Base-by-base conservation (phyloP, 2,113 vertebrate genomes). In the Dicentrarchus labrax region DNA sequence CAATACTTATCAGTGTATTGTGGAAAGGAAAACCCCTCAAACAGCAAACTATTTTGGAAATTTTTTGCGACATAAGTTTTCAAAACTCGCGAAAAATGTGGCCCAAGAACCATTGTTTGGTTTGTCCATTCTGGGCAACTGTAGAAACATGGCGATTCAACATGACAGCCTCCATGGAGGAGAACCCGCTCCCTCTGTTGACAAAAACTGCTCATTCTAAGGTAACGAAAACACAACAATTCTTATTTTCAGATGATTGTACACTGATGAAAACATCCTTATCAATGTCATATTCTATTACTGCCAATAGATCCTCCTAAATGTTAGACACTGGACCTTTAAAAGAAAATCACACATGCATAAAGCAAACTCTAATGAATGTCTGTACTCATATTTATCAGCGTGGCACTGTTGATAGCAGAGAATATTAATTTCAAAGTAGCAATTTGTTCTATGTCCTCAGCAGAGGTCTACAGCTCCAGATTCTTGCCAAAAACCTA, bases 401-500 rank as follows among this genome's bases (percentile, higher is more conserved):
- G 47, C 70, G 79, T 90, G 78, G 78, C 72, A 73, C 72, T 86
- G 89, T 84, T 91, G 90, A 94, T 87, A 83, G 85, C 64, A 80
- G 70, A 80, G 76, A 80, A 90, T 92, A 91, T 85, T 78, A 66
- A 92, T 91, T 90, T 91, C 64, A 53, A 62, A 85, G 84, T 38
- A 82, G 88, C 87, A 87, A 80, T 88, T 91, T 87, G 85, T 85
- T 91, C 84, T 41, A 54, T 86, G 80, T 88, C 89, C 84, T 70
- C 62, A 78, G 72, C 59, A 4, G 13, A 76, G 67, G 77, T 77
- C 84, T 86, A 76, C 77, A 73, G 81, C 84, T 77, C 86, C 57
- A 70, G 70, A 90, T 80, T 85, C 84, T 81, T 93, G 89, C 91
- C 91, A 93, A 91, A 82, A 71, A 68, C 82, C 56, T 91, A 74